Conservation (phyloP, 2,113 vertebrate genomes). For the Mola mola region DNA sequence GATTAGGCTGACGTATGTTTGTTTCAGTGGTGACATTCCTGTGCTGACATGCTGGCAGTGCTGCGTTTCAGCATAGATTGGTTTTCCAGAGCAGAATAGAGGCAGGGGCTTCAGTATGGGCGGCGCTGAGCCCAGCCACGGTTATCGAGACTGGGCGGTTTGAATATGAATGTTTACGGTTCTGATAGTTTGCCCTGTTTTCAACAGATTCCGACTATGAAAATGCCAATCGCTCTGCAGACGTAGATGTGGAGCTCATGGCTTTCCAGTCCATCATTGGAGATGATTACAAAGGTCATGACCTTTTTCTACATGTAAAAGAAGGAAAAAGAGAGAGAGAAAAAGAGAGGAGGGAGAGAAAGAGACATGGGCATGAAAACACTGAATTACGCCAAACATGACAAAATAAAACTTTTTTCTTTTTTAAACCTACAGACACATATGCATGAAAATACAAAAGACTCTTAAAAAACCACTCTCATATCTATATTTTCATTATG, state of each 20-base stretch:
- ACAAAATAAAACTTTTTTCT: background rate
- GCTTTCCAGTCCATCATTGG: constrained; percentile 83
- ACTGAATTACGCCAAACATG: background rate
- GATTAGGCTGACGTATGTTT: too few species aligned
- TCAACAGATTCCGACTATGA: constrained; percentile 79
- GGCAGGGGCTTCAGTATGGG: too few species aligned
- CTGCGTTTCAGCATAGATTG: too few species aligned
- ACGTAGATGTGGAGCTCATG: constrained; percentile 83
- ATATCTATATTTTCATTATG: background rate
- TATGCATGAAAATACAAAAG: background rate
- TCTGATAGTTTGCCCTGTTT: constrained; percentile 19
- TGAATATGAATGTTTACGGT: background rate
- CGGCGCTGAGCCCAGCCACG: too few species aligned
- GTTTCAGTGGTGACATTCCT: too few species aligned
- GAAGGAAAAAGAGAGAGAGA: too few species aligned
- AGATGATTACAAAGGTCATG: constrained; percentile 82
- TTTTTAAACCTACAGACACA: background rate
- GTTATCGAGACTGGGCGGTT: too few species aligned
- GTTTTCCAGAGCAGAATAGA: too few species aligned
- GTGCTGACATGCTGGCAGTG: too few species aligned
- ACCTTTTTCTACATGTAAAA: constrained; percentile 6
- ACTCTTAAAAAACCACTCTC: background rate
- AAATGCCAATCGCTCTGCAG: constrained; percentile 77
- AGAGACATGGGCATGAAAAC: background rate
- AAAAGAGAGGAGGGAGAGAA: too few species aligned